Evolutionary conservation across 2,888 invertebrate genomes (phyloP).

Genomic region (Phrixothrix hirtus): DNA sequence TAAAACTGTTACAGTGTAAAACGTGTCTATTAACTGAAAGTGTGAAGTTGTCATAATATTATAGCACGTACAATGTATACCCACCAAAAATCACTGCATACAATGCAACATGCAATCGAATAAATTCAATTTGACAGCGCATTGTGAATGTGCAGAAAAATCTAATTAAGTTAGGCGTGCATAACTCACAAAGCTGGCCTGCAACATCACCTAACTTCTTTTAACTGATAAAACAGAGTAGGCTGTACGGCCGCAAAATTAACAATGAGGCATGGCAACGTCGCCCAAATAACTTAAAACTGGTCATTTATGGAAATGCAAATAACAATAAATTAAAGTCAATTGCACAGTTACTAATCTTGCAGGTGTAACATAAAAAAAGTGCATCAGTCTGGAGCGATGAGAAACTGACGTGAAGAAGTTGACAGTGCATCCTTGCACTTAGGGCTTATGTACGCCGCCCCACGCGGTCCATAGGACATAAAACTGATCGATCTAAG

Average conservation of each 20-base stretch:
- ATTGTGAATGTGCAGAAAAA: not conserved
- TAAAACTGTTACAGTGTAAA: no score
- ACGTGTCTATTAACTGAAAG: no score
- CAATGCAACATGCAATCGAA: not conserved
- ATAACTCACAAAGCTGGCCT: no score
- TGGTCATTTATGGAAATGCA: constrained; percentile 34
- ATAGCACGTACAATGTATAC: no score
- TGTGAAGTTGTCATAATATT: no score
- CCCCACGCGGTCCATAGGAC: constrained; percentile 39
- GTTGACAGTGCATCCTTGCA: constrained; percentile 10
- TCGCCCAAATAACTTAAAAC: constrained; percentile 26
- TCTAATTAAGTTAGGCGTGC: no score
- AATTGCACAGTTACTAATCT: not conserved
- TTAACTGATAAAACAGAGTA: constrained; percentile 9
- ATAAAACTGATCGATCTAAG: constrained; percentile 49
- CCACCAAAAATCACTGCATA: no score
- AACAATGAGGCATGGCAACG: constrained; percentile 31
- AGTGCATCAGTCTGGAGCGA: not conserved
- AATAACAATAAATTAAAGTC: constrained; percentile 29
- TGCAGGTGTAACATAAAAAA: constrained; percentile 11
- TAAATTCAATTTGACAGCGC: not conserved
- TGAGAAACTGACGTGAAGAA: constrained; percentile 8
- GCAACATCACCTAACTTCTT: no score
- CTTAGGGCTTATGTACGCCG: constrained; percentile 28
- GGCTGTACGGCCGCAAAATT: constrained; percentile 20